These are phyloP conservation scores for Lasioglossum albipes DNA, from an alignment of 1,140 invertebrate species.

Conservation along the genomic window DNA sequence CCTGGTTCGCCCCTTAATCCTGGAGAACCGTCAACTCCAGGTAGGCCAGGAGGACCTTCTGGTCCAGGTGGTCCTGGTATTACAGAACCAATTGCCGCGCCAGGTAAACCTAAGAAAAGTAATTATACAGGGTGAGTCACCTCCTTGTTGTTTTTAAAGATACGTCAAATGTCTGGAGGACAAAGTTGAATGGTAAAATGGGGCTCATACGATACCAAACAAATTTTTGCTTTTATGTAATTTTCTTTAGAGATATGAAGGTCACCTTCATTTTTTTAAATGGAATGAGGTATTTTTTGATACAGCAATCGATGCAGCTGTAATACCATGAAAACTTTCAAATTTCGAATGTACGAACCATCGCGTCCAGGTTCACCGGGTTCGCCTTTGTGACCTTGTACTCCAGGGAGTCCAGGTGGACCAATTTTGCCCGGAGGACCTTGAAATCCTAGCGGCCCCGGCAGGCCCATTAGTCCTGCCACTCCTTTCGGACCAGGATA, in stretches of 20 bases:
- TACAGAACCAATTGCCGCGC: constrained; percentile 6
- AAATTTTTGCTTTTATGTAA: no score
- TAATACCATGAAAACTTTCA: no score
- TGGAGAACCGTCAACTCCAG: constrained; percentile 74
- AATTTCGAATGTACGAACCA: constrained; percentile 29
- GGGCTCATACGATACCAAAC: no score
- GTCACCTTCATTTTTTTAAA: no score
- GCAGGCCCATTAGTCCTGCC: constrained; percentile 77
- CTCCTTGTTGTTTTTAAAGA: no score
- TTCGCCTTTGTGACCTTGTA: constrained; percentile 73
- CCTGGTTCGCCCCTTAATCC: constrained; percentile 75
- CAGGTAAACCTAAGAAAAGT: constrained; percentile 28
- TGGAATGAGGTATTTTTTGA: no score
- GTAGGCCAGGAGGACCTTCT: constrained; percentile 40
- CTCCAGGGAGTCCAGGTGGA: constrained; percentile 77
- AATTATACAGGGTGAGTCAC: no score
- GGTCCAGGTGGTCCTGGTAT: constrained; percentile 34
- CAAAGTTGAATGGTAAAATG: no score
- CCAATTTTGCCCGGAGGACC: constrained; percentile 65
- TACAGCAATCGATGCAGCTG: no score
- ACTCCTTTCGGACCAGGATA: constrained; percentile 72
- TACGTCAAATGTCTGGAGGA: no score
- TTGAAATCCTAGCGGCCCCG: constrained; percentile 69
- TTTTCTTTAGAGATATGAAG: no score
- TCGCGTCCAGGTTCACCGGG: constrained; percentile 67